Evolutionary conservation across 2,113 vertebrate species (phyloP).

Genomic region (Hippocampus comes): DNA sequence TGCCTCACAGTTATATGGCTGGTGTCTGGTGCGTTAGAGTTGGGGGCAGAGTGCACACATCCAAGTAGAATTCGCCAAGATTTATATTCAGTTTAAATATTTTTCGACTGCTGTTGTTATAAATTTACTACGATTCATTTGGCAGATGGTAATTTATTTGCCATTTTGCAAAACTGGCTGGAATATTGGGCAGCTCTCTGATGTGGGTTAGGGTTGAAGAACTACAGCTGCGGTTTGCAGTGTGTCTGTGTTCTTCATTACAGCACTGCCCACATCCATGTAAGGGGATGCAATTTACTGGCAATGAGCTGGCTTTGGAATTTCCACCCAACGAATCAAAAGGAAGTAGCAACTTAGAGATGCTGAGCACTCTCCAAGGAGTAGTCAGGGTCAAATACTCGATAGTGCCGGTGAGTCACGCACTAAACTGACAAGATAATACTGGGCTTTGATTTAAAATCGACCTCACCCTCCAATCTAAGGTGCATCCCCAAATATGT

Average conservation of each 20-base stretch:
- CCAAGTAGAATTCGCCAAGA: not conserved
- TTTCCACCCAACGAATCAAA: constrained; percentile 58
- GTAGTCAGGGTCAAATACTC: constrained; percentile 30
- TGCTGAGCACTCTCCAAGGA: constrained; percentile 27
- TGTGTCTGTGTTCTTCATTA: constrained; percentile 23
- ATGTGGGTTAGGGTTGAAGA: constrained; percentile 13
- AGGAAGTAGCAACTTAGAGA: constrained; percentile 44
- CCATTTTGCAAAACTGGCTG: constrained; percentile 2
- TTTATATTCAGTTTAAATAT: constrained; percentile 7
- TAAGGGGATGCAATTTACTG: constrained; percentile 45
- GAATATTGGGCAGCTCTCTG: constrained; percentile 18
- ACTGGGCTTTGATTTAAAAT: constrained; percentile 15
- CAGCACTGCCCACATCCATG: constrained; percentile 34
- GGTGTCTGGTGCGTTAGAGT: constrained; percentile 1
- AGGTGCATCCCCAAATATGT: constrained; percentile 1
- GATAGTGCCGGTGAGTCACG: constrained; percentile 33
- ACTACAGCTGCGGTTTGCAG: constrained; percentile 11
- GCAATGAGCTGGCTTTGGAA: constrained; percentile 41
- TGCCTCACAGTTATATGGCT: constrained; percentile 6
- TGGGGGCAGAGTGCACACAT: not conserved
- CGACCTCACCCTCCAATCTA: not conserved
- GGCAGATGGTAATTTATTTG: constrained; percentile 12
- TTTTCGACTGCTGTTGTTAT: constrained; percentile 2
- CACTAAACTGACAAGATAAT: constrained; percentile 18
- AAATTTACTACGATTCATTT: constrained; percentile 6